These are phyloP conservation scores for Eilema griseolum DNA, from an alignment of 2,888 invertebrate species.

Conservation along the genomic window DNA sequence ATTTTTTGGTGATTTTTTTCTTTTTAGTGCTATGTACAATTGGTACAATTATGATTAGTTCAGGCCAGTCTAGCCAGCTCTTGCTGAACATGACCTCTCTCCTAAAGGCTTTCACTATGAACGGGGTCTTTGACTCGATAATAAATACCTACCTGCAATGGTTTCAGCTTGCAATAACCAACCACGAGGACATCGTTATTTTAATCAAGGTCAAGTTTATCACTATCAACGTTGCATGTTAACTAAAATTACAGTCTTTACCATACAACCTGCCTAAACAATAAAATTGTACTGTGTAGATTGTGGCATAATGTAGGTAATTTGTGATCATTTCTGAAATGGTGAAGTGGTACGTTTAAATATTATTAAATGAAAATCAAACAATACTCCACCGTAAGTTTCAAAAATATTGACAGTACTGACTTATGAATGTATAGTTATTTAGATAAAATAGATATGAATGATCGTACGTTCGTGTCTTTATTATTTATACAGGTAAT, in stretches of 20 bases:
- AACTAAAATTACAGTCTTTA: neutral
- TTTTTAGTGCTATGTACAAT: too few relatives aligned
- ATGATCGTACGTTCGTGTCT: neutral
- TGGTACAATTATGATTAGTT: neutral
- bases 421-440: neutral
- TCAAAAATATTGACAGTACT: neutral
- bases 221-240: slow-evolving; percentile 5
- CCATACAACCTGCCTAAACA: neutral
- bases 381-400: neutral
- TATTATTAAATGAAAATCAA: neutral
- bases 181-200: neutral
- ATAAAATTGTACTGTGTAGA: neutral
- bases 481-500: neutral
- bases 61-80: neutral
- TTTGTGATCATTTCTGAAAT: neutral
- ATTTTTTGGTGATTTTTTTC: too few relatives aligned
- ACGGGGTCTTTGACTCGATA: neutral
- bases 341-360: neutral
- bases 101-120: too few relatives aligned
- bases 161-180: neutral
- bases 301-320: neutral
- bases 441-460: neutral
- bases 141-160: neutral
- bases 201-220: slow-evolving; percentile 3
- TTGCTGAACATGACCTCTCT: neutral